Conservation (phyloP, 2,797 vertebrate species). For the Alcedo atthis region DNA sequence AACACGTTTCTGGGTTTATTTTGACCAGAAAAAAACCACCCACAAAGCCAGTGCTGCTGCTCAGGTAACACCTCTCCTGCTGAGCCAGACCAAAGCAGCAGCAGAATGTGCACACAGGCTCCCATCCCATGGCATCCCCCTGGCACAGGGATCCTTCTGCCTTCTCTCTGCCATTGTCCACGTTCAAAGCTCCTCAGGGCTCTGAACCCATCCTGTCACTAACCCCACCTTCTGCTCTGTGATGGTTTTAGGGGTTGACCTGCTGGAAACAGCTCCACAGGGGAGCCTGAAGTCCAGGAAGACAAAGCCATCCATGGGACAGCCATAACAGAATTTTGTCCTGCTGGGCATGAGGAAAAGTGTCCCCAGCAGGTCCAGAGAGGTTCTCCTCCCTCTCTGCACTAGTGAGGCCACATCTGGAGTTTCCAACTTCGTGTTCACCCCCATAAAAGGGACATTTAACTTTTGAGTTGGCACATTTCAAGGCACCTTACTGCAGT, state of each 20-base stretch:
- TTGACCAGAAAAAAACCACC: no score
- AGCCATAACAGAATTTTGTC: no score
- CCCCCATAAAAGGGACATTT: not conserved
- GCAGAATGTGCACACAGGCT: not conserved
- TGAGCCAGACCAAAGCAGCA: fast-evolving
- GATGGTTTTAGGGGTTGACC: no score
- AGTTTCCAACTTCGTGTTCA: not conserved
- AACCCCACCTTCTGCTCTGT: not conserved
- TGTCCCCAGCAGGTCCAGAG: no score
- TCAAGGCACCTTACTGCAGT: conserved; percentile 8
- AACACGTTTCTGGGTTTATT: fast-evolving
- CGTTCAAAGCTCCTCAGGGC: not conserved
- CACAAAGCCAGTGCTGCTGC: not conserved
- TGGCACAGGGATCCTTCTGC: not conserved
- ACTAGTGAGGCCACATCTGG: no score
- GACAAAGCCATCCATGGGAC: no score
- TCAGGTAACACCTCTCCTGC: not conserved
- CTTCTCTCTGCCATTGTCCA: not conserved
- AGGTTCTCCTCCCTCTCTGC: no score
- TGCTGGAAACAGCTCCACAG: no score
- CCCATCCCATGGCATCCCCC: not conserved
- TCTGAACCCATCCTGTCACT: not conserved
- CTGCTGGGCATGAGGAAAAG: no score
- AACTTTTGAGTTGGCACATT: not conserved
- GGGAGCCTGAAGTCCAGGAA: no score